These are phyloP conservation scores for Scyliorhinus canicula DNA, from an alignment of 2,797 vertebrate genomes.

Conservation along the genomic window DNA sequence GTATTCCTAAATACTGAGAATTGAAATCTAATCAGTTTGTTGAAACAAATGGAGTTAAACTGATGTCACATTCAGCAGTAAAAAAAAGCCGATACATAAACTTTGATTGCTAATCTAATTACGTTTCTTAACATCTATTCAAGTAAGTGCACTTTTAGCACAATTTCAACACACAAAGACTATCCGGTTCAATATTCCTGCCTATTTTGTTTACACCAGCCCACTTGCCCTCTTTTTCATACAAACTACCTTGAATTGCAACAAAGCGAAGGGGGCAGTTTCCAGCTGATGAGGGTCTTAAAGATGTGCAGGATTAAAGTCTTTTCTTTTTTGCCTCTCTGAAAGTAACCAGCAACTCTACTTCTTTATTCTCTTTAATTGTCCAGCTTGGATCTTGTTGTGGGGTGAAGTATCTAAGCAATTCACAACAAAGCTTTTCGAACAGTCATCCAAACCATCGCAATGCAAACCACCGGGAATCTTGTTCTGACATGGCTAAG, in stretches of 20 bases:
- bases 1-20: background rate
- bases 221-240: background rate
- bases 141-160: background rate
- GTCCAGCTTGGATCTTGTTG: background rate
- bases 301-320: background rate
- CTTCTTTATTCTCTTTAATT: background rate
- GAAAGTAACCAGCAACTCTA: background rate
- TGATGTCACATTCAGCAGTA: background rate
- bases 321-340: background rate
- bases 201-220: background rate
- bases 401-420: background rate
- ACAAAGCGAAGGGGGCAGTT: background rate
- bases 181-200: background rate
- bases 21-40: background rate
- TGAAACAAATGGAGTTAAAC: background rate
- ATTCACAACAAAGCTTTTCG: background rate
- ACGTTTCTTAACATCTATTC: background rate
- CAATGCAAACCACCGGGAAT: background rate
- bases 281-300: background rate
- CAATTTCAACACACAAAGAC: background rate
- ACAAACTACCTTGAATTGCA: background rate
- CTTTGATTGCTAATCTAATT: background rate
- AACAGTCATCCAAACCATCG: background rate
- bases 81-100: no score
- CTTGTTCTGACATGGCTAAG: background rate